Evolutionary conservation across 37 sponge, comb jelly and placozoan species (phyloP).

Genomic region (Chondrosia reniformis): DNA sequence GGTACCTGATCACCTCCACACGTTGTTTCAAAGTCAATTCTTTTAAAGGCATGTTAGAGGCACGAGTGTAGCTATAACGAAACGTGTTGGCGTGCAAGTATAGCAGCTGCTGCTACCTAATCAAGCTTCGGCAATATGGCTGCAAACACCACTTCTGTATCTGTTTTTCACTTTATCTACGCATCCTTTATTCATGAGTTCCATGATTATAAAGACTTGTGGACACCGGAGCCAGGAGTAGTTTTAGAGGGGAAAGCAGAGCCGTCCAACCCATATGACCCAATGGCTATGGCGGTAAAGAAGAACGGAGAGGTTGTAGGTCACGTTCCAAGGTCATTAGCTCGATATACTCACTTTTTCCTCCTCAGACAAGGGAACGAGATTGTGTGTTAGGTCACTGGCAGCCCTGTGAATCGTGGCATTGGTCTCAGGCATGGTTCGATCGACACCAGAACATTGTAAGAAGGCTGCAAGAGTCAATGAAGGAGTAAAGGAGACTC

Average conservation of each 20-base stretch:
- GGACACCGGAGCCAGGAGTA: neutral
- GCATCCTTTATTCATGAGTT: neutral
- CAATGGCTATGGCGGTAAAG: neutral
- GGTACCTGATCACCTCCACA: no score
- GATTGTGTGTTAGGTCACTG: neutral
- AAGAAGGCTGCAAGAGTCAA: neutral
- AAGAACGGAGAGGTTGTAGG: neutral
- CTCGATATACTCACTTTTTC: no score
- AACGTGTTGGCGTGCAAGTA: no score
- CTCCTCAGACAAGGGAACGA: no score
- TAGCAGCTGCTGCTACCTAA: neutral
- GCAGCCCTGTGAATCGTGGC: no score
- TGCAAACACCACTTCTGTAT: neutral
- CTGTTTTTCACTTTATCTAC: neutral
- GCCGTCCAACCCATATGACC: no score
- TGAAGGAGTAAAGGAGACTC: no score
- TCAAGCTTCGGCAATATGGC: neutral
- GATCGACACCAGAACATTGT: neutral
- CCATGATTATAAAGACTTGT: no score
- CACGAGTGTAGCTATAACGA: no score
- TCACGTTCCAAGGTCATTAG: no score
- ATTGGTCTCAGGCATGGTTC: neutral
- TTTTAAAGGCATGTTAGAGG: neutral
- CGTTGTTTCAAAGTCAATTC: neutral
- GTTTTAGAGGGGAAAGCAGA: neutral